These are phyloP conservation scores for Anhinga anhinga DNA, from an alignment of 2,113 vertebrate genomes.

Conservation along the genomic window DNA sequence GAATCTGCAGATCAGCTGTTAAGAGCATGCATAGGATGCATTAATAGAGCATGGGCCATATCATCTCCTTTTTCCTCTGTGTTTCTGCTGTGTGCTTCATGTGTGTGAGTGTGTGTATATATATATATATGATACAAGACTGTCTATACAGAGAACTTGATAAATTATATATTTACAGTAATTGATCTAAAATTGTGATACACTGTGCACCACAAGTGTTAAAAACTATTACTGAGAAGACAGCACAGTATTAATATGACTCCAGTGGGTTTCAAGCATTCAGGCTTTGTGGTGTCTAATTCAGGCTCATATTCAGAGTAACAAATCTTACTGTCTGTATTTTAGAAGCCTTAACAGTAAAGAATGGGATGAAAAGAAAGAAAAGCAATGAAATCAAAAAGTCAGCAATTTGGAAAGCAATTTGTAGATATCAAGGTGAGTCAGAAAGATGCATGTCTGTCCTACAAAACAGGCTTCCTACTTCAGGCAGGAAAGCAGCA, in stretches of 20 bases:
- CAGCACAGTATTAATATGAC: not conserved
- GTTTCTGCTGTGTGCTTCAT: not conserved
- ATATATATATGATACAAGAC: not conserved
- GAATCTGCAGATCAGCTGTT: not conserved
- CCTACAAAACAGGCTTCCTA: not conserved
- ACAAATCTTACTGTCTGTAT: not conserved
- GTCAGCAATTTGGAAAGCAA: not conserved
- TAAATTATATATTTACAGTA: not conserved
- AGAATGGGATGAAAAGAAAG: not conserved
- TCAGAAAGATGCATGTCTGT: not conserved
- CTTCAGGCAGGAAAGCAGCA: not conserved
- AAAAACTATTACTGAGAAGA: not conserved
- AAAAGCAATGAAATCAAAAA: not conserved
- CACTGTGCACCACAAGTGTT: not conserved
- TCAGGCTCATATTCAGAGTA: not conserved
- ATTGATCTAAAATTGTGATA: slow-evolving; percentile 6
- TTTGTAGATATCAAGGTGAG: not conserved
- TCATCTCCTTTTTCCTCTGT: not conserved
- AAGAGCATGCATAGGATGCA: not conserved
- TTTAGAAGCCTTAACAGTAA: not conserved
- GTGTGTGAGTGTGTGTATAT: not conserved
- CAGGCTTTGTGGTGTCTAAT: not conserved
- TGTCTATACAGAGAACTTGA: not conserved
- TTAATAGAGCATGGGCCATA: not conserved
- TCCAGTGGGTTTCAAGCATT: not conserved